Percentiles rank a stretch among this genome's conserved stretches.
phyloP scores from a whole-genome alignment of 2,113 vertebrate species.

The Gnathonemus longibarbis region DNA sequence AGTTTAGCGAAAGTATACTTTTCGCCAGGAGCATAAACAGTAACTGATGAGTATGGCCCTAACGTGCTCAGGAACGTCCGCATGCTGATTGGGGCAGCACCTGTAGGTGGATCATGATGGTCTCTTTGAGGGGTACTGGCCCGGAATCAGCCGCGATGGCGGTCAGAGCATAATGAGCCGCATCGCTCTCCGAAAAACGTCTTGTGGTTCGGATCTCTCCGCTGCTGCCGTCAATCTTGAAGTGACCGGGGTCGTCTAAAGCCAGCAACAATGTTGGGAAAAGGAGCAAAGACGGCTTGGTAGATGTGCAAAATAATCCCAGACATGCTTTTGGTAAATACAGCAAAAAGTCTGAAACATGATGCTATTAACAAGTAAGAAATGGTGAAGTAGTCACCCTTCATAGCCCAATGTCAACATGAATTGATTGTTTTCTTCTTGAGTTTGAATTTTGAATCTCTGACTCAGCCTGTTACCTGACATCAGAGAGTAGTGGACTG shows the following conservation, averaged over 20 bases:
- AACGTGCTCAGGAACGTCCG: background rate
- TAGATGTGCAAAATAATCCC: background rate
- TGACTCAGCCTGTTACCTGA: slow-evolving; percentile 57
- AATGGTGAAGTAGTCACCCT: background rate
- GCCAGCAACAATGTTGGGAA: slow-evolving; percentile 21
- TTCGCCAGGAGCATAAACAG: background rate
- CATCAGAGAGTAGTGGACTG: slow-evolving; percentile 65
- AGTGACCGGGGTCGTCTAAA: slow-evolving; percentile 54
- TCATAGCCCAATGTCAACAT: background rate
- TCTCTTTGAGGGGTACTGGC: slow-evolving; percentile 57
- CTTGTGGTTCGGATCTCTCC: slow-evolving; percentile 72
- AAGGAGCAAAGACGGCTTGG: background rate
- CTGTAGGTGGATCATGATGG: slow-evolving; percentile 67
- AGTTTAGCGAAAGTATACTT: background rate
- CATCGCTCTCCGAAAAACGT: slow-evolving; percentile 49
- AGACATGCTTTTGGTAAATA: background rate
- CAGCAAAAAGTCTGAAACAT: background rate
- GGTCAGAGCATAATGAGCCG: slow-evolving; percentile 58
- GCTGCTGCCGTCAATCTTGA: slow-evolving; percentile 71
- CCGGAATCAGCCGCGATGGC: slow-evolving; percentile 74
- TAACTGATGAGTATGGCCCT: background rate
- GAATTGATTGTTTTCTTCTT: background rate
- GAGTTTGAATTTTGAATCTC: background rate
- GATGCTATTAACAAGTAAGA: background rate
- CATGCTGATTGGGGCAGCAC: slow-evolving; percentile 42